A percentile compares a stretch with the other conserved stretches of the same genome.
Evolutionary conservation across 2,797 vertebrate genomes (phyloP).

Genomic region (Echeneis naucrates): DNA sequence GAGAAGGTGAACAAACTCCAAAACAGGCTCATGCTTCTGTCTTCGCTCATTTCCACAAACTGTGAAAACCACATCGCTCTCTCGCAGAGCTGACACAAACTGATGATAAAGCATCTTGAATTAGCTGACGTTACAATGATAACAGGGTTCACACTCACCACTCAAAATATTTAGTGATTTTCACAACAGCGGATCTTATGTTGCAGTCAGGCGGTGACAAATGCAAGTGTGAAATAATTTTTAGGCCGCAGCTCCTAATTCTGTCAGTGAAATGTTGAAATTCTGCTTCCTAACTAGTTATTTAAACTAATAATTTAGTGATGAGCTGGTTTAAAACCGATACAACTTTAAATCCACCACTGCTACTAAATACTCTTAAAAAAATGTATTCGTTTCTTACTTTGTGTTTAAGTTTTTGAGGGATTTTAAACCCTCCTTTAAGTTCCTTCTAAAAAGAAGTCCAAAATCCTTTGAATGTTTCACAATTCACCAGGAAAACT

Average conservation of each 20-base stretch:
- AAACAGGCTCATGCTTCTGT: not conserved
- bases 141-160: no score
- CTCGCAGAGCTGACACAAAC: not conserved
- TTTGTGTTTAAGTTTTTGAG: not conserved
- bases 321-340: not conserved
- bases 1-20: slow-evolving; percentile 16
- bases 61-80: not conserved
- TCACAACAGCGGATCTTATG: not conserved
- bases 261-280: not conserved
- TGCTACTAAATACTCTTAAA: no score
- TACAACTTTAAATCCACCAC: no score
- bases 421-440: not conserved
- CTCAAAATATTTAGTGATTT: not conserved
- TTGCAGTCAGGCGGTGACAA: no score
- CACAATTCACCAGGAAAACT: slow-evolving; percentile 3
- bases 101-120: not conserved
- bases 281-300: not conserved
- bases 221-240: not conserved
- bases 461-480: not conserved
- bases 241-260: not conserved
- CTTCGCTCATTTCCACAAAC: slow-evolving; percentile 1
- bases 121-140: not conserved
- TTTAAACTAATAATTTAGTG: not conserved
- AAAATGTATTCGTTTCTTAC: no score
- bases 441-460: not conserved